phyloP scores from a whole-genome alignment of 2,888 invertebrate species.

The Anagyrus pseudococci region DNA sequence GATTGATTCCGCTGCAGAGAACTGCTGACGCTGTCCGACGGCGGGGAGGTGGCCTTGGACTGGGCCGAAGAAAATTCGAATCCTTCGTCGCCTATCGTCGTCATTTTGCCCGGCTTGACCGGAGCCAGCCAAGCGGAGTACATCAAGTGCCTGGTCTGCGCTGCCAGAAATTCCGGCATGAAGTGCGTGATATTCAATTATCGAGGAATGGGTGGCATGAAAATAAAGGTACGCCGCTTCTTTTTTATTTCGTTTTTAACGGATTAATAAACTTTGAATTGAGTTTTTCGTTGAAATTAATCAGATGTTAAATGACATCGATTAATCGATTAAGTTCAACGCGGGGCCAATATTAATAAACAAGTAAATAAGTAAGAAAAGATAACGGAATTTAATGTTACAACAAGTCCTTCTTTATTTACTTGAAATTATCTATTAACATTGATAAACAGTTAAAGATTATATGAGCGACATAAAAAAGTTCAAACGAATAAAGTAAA shows the following conservation, averaged over 20 bases:
- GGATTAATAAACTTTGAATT: background rate
- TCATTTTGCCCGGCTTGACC: conserved; percentile 80
- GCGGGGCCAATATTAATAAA: no score
- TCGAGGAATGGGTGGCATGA: conserved; percentile 76
- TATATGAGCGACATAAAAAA: background rate
- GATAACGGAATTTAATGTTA: no score
- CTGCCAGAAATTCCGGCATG: conserved; percentile 69
- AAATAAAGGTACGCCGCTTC: conserved; percentile 64
- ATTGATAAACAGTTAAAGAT: no score
- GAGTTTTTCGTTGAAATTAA: no score
- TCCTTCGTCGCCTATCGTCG: conserved; percentile 68
- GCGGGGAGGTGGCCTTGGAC: conserved; percentile 78
- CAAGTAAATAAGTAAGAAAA: no score
- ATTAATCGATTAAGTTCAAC: background rate
- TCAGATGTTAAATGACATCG: no score
- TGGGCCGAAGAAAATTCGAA: conserved; percentile 67
- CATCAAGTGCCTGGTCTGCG: conserved; percentile 73
- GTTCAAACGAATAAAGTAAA: background rate
- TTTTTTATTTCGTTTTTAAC: background rate
- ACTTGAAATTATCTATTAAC: no score
- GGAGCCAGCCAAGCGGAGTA: conserved; percentile 79
- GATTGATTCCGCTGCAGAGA: conserved; percentile 60
- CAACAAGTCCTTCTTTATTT: no score
- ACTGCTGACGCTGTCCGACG: conserved; percentile 72
- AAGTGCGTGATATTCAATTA: conserved; percentile 77